Evolutionary conservation across 1,140 invertebrate genomes (phyloP).

Genomic region (Cepaea nemoralis): DNA sequence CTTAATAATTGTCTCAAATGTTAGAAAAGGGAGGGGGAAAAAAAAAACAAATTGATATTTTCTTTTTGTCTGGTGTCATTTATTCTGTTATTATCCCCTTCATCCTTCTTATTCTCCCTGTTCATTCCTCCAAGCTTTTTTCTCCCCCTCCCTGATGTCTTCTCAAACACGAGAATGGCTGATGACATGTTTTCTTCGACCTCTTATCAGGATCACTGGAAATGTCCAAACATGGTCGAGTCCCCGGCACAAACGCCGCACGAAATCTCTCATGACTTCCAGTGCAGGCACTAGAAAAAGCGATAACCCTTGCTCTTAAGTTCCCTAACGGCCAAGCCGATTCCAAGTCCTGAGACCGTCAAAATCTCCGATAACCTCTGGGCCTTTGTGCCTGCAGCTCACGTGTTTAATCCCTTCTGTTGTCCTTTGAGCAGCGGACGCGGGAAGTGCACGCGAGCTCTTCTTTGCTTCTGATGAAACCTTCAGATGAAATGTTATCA

Average conservation of each 20-base stretch:
- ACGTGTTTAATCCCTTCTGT: conserved; percentile 1
- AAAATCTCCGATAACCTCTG: conserved; percentile 26
- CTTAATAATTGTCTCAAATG: no score
- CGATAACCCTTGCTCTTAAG: conserved; percentile 14
- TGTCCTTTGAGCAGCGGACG: conserved; percentile 19
- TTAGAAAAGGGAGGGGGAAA: no score
- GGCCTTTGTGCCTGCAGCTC: conserved; percentile 17
- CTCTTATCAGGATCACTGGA: conserved; percentile 10
- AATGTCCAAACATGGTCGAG: background rate
- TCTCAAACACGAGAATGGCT: background rate
- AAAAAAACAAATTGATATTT: no score
- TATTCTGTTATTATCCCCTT: no score
- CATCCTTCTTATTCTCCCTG: no score
- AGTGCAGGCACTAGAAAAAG: background rate
- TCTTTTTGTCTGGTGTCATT: no score
- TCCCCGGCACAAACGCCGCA: background rate
- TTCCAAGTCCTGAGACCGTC: background rate
- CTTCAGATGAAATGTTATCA: conserved; percentile 26
- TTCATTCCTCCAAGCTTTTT: no score
- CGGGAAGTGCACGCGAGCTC: background rate
- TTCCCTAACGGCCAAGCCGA: background rate
- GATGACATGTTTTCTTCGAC: conserved; percentile 7
- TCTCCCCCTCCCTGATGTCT: no score
- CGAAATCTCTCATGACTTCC: conserved; percentile 16
- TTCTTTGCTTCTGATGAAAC: background rate